These are phyloP conservation scores for Ploceus nigricollis DNA, from an alignment of 2,113 vertebrate species.

Conservation along the genomic window DNA sequence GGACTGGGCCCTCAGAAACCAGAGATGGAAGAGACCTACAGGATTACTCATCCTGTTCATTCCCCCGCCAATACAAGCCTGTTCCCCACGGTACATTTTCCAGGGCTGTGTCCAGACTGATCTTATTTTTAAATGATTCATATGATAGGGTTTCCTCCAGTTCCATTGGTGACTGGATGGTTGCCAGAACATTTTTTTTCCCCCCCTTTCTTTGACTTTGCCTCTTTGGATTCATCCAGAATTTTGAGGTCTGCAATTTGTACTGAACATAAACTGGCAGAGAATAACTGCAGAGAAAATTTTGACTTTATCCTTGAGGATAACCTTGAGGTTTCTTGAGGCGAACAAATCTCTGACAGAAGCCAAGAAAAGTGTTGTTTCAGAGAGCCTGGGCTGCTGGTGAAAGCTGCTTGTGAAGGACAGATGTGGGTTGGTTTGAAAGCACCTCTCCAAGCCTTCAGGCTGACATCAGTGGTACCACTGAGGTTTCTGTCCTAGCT, in stretches of 20 bases:
- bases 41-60: conserved; percentile 59
- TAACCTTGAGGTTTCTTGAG: neutral
- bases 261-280: conserved; percentile 15
- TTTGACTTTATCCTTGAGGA: neutral
- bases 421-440: neutral
- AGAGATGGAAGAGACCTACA: conserved; percentile 56
- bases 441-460: neutral
- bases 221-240: conserved; percentile 22
- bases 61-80: conserved; percentile 51
- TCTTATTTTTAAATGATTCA: conserved; percentile 66
- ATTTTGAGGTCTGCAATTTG: conserved; percentile 23
- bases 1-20: conserved; percentile 49
- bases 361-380: neutral
- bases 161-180: conserved; percentile 43
- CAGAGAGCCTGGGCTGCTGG: neutral
- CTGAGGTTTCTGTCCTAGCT: neutral
- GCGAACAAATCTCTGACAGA: neutral
- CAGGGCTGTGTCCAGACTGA: conserved; percentile 59
- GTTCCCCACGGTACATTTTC: conserved; percentile 66
- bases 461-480: neutral
- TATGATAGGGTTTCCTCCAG: conserved; percentile 60
- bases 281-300: neutral
- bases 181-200: neutral
- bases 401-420: neutral
- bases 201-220: neutral